phyloP scores from a whole-genome alignment of 2,797 vertebrate species.

The Acanthopagrus latus region DNA sequence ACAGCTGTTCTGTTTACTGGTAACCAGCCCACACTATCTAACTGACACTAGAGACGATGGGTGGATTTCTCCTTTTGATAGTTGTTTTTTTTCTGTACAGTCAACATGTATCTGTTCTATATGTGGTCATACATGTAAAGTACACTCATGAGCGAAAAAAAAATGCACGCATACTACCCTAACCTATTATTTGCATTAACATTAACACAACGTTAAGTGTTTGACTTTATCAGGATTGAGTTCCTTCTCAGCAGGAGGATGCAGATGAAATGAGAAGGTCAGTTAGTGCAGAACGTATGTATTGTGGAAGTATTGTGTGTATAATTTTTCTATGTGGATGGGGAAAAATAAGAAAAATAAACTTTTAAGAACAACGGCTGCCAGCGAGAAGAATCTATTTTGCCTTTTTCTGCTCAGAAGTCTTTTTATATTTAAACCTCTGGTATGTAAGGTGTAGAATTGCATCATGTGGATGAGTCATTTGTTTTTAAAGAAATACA shows the following conservation, averaged over 20 bases:
- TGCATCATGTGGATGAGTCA: neutral
- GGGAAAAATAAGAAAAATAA: conserved; percentile 69
- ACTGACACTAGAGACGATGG: conserved; percentile 65
- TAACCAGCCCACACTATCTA: conserved; percentile 36
- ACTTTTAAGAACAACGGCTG: conserved; percentile 64
- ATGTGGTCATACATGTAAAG: conserved; percentile 53
- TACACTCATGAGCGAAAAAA: conserved; percentile 46
- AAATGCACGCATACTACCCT: conserved; percentile 50
- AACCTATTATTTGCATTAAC: conserved; percentile 52
- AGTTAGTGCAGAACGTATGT: conserved; percentile 61
- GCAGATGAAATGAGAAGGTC: conserved; percentile 45
- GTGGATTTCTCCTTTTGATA: conserved; percentile 42
- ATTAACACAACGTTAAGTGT: conserved; percentile 48
- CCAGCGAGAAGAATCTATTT: neutral
- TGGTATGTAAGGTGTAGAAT: neutral
- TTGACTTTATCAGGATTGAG: conserved; percentile 37
- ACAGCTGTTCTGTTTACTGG: conserved; percentile 43
- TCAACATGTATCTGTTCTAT: conserved; percentile 58
- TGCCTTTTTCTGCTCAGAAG: conserved; percentile 3
- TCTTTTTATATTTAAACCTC: neutral
- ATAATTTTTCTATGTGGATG: conserved; percentile 74
- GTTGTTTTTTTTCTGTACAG: conserved; percentile 62
- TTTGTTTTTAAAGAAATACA: neutral
- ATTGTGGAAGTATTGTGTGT: conserved; percentile 66
- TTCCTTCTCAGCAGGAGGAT: conserved; percentile 46